Base-by-base conservation (phyloP, 2,888 invertebrate species). In the Seira sanloemensis region DNA sequence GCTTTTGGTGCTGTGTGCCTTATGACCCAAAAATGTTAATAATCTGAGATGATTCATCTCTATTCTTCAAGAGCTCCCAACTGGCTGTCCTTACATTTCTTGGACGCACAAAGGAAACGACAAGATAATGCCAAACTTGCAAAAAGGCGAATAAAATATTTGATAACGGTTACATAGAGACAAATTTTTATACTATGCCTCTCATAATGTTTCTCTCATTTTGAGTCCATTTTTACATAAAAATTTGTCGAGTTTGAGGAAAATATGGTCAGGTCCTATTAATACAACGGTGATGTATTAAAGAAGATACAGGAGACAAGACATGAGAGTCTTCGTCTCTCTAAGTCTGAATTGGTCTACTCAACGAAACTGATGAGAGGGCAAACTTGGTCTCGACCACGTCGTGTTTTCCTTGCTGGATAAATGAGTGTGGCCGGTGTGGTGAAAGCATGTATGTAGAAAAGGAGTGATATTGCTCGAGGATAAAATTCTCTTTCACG, bases 181-280 rank as follows among this genome's bases (percentile, higher is more conserved):
- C 84, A 79, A 84, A 79, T 84, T 62, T 84, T 84, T 72, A 62
- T 19, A 79, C 66, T 58, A 24, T 79, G 46, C 58, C 72, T 58
- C 68, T 18, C 46, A 19, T 66, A 9, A 46, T 46, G 12, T 46
- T 12, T 5, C 46, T 46, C 46, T 46, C 5, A n/a, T n/a, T n/a
- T n/a, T n/a, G n/a, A n/a, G n/a, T 62, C 4, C 62, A 62, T 62
- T 62, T 62, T 62, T 21, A 62, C 19, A 62, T 62, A 62, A 62
- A 21, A 62, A 62, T 62, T 62, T 62, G 9, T n/a, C 4, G 19
- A 62, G 21, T 62, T 62, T 62, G 4, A 23, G 21, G 19, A 21
- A 12, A 62, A 62, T 62, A 21, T 62, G 62, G 62, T 62, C 21
- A 12, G 50, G 12, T 50, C n/a, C 50, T 18, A 50, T 50, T 50